A percentile compares a stretch with the other conserved stretches of the same genome.
phyloP scores from a whole-genome alignment of 1,140 invertebrate species.

The Caenorhabditis tropicalis region DNA sequence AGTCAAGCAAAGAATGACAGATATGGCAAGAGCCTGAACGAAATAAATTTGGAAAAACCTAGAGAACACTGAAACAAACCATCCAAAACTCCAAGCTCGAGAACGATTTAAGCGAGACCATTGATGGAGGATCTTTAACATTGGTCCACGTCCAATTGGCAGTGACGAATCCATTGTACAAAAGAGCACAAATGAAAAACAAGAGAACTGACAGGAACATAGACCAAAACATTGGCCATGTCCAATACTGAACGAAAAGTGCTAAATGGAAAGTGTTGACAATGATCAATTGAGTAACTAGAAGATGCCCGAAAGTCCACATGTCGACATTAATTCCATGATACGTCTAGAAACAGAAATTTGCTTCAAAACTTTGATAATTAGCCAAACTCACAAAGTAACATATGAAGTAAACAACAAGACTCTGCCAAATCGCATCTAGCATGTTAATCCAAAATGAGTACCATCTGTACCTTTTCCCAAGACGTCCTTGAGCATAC shows the following conservation, averaged over 20 bases:
- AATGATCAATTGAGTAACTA: slow-evolving; percentile 58
- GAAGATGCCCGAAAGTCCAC: slow-evolving; percentile 62
- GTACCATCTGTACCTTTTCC: slow-evolving; percentile 80
- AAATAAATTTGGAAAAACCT: neutral
- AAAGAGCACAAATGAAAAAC: slow-evolving; percentile 58
- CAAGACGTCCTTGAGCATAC: slow-evolving; percentile 75
- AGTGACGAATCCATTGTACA: slow-evolving; percentile 57
- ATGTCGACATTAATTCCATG: slow-evolving; percentile 56
- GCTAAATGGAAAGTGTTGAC: slow-evolving; percentile 73
- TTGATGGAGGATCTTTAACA: slow-evolving; percentile 52
- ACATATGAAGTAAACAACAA: slow-evolving; percentile 86
- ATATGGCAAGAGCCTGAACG: slow-evolving; percentile 31
- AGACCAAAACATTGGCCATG: slow-evolving; percentile 53
- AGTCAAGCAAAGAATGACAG: slow-evolving; percentile 31
- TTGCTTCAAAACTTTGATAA: too few relatives aligned
- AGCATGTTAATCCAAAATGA: slow-evolving; percentile 89
- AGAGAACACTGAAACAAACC: neutral
- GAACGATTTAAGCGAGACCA: slow-evolving; percentile 44
- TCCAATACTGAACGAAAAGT: slow-evolving; percentile 62
- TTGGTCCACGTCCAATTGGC: slow-evolving; percentile 54
- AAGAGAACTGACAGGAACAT: slow-evolving; percentile 53
- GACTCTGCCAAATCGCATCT: slow-evolving; percentile 90
- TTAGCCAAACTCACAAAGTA: slow-evolving; percentile 78
- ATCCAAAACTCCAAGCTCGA: slow-evolving; percentile 50
- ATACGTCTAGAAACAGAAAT: slow-evolving; percentile 52